A percentile compares a stretch with the other conserved stretches of the same genome.
phyloP scores from a whole-genome alignment of 1,140 invertebrate species.

The Papilio polyxenes region DNA sequence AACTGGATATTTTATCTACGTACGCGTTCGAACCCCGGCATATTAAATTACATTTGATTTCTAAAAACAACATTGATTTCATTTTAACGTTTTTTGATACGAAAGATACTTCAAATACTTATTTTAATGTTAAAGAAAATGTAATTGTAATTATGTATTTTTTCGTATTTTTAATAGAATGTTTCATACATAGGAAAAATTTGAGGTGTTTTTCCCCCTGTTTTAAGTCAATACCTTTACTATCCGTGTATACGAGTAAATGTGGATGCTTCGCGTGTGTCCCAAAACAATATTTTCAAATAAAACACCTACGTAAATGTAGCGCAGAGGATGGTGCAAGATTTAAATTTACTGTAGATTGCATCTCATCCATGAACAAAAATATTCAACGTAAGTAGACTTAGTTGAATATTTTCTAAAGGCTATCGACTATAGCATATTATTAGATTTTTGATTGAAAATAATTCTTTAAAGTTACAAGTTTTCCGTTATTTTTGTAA shows the following conservation, averaged over 20 bases:
- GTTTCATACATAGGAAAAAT: neutral
- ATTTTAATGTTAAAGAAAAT: too few relatives aligned
- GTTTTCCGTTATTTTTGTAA: too few relatives aligned
- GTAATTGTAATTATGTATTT: too few relatives aligned
- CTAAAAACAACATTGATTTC: too few relatives aligned
- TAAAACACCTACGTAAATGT: conserved; percentile 65
- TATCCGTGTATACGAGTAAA: conserved; percentile 49
- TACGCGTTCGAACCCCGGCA: too few relatives aligned
- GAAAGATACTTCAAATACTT: too few relatives aligned
- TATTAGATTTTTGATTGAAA: neutral
- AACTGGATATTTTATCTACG: too few relatives aligned
- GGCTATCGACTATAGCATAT: neutral
- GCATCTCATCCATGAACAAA: neutral
- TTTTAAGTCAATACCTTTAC: conserved; percentile 59
- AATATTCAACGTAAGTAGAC: neutral
- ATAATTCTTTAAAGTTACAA: too few relatives aligned
- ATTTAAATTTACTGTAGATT: conserved; percentile 40
- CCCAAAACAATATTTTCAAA: conserved; percentile 76
- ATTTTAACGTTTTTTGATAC: too few relatives aligned
- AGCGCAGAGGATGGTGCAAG: conserved; percentile 44
- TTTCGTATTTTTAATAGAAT: too few relatives aligned
- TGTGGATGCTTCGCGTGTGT: conserved; percentile 57
- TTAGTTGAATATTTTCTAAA: neutral
- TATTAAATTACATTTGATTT: too few relatives aligned
- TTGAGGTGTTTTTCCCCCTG: conserved; percentile 42